Conservation (phyloP, 2,888 invertebrate genomes). For the Taphrorychus bicolor region DNA sequence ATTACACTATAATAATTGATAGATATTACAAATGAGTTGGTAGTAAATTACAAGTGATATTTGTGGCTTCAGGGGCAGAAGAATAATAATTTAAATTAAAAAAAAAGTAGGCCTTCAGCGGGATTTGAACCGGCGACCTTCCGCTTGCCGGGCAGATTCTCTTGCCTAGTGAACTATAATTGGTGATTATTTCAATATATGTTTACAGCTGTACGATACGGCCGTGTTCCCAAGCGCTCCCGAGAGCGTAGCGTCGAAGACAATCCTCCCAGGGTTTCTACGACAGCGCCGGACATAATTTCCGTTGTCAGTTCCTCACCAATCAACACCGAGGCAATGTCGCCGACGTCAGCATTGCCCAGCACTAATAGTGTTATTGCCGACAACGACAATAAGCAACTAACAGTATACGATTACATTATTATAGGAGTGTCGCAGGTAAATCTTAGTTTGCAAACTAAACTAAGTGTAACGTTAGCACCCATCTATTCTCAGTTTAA, state of each 20-base stretch:
- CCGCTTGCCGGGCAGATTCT: too few relatives aligned
- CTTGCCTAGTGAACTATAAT: too few relatives aligned
- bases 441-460: background rate
- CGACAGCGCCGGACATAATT: conserved; percentile 37
- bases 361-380: conserved; percentile 15
- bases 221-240: conserved; percentile 92
- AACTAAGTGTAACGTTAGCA: too few relatives aligned
- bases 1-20: too few relatives aligned
- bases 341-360: conserved; percentile 24
- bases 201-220: conserved; percentile 89
- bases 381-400: conserved; percentile 62
- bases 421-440: conserved; percentile 74
- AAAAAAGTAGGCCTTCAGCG: background rate
- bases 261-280: conserved; percentile 38
- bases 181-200: too few relatives aligned
- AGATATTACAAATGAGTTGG: too few relatives aligned
- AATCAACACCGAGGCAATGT: conserved; percentile 32
- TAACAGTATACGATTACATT: conserved; percentile 76
- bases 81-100: too few relatives aligned
- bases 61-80: too few relatives aligned
- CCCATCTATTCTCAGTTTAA: too few relatives aligned
- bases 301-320: conserved; percentile 36
- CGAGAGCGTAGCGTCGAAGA: conserved; percentile 76
- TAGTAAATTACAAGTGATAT: too few relatives aligned
- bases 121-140: too few relatives aligned